phyloP scores from a whole-genome alignment of 2,888 invertebrate genomes.

The Leptodirus hochenwartii region DNA sequence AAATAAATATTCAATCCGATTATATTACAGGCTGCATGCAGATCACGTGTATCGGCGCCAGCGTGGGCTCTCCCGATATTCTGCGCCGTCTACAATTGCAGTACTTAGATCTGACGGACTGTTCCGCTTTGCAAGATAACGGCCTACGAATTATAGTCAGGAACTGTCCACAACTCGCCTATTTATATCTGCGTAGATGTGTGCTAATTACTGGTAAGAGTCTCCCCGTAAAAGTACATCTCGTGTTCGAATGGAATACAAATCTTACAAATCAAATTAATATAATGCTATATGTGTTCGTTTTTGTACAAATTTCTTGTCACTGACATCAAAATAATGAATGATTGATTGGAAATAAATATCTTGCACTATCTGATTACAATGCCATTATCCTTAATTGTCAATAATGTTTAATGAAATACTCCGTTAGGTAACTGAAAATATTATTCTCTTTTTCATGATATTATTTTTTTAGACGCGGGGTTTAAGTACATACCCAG shows the following conservation, averaged over 20 bases:
- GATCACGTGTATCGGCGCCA: constrained; percentile 69
- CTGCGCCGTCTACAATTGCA: constrained; percentile 56
- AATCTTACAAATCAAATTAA: too few relatives aligned
- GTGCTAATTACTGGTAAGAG: constrained; percentile 61
- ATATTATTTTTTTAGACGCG: too few relatives aligned
- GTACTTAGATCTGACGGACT: constrained; percentile 82
- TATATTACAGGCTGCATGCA: constrained; percentile 49
- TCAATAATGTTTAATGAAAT: too few relatives aligned
- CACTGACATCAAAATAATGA: too few relatives aligned
- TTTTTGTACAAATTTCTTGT: constrained; percentile 2
- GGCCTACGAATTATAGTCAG: constrained; percentile 69
- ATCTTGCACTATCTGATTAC: constrained; percentile 1
- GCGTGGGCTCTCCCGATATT: too few relatives aligned
- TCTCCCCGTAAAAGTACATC: neutral
- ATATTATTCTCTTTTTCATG: constrained; percentile 20
- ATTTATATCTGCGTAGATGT: constrained; percentile 76
- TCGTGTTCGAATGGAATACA: neutral
- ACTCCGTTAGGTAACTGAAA: too few relatives aligned
- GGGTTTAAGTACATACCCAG: constrained; percentile 84
- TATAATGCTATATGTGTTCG: neutral
- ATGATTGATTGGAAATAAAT: neutral
- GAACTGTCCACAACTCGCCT: constrained; percentile 73
- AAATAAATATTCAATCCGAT: too few relatives aligned
- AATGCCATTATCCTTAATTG: too few relatives aligned
- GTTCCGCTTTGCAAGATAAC: constrained; percentile 64